Evolutionary conservation across 23 tunicate genomes (phyloP), one percentile per base, ranked within the genome.

Genomic region (Styela clava): DNA sequence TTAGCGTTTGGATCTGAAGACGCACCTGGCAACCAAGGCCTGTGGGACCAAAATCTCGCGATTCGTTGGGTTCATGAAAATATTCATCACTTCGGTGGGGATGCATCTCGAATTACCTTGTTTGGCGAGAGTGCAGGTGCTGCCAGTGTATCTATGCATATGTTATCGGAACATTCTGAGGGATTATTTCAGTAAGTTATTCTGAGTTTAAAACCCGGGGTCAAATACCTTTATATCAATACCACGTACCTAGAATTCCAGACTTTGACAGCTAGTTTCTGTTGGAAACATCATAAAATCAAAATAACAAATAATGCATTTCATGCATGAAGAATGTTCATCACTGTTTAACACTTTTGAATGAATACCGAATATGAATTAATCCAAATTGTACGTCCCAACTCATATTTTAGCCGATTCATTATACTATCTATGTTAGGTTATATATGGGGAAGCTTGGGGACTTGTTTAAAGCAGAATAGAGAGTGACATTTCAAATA

Each of bases 41-140:
- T 94, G 24, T 80, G 78, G 67, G 98, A 94, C 52, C 98, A 94
- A 63, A 85, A 89, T 69, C 78, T 94, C n/a, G 98, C 94, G 0
- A 86, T 94, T 28, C 25, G 79, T 35, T 94, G 98, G 98, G 93
- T 94, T 16, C 85, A 78, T 23, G 78, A 88, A 16, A 94, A 94
- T 51, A 88, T 94, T 52, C 82, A 78, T 25, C 63, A 76, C 12
- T 94, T 94, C 56, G 85, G 87, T 16, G 98, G 98, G 34, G 90
- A 94, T 69, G 86, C 86, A 12, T 52, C 77, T 3, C 52, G 62
- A 22, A 90, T 94, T 51, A 94, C 98, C 12, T 61, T 94, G 31
- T 94, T 94, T 78, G 98, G 94, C 31, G 98, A 94, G 67, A 88
- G 94, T 51, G 86, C 98, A 2, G 98, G 98, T 2, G 94, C 87